These are phyloP conservation scores for Bombus confusus DNA, from an alignment of 1,140 invertebrate genomes.

Conservation along the genomic window DNA sequence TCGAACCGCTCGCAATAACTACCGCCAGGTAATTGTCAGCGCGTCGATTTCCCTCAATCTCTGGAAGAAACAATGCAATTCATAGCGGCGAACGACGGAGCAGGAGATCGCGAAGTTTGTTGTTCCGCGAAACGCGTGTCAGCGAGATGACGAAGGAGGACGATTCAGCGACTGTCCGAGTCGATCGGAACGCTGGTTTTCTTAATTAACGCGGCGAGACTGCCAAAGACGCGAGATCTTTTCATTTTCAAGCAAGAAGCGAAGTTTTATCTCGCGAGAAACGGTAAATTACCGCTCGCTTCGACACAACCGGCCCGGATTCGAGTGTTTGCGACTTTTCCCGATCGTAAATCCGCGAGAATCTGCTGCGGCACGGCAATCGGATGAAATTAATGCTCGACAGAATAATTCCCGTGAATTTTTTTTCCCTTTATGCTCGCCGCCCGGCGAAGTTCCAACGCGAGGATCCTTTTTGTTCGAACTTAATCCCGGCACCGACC, in stretches of 20 bases:
- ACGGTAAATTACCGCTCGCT: neutral
- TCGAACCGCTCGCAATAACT: slow-evolving; percentile 3
- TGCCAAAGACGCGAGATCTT: neutral
- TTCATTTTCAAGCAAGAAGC: neutral
- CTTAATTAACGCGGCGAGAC: too few relatives aligned
- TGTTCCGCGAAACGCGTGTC: too few relatives aligned
- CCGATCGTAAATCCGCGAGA: slow-evolving; percentile 24
- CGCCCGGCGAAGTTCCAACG: slow-evolving; percentile 46
- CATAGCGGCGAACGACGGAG: neutral
- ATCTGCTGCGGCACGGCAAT: slow-evolving; percentile 13
- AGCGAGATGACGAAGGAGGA: too few relatives aligned
- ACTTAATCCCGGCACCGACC: slow-evolving; percentile 55
- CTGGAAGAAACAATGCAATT: slow-evolving; percentile 5
- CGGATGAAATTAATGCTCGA: slow-evolving; percentile 37
- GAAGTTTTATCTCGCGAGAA: neutral
- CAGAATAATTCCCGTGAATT: slow-evolving; percentile 48
- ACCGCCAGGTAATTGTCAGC: neutral
- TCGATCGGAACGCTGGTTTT: too few relatives aligned
- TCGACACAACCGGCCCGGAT: neutral
- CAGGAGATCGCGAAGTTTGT: neutral
- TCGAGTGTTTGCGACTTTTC: neutral
- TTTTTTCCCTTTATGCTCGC: neutral
- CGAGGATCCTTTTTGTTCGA: slow-evolving; percentile 61
- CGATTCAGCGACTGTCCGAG: too few relatives aligned
- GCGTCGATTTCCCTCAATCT: neutral